phyloP scores from a whole-genome alignment of 2,888 invertebrate genomes.

The Idaea straminata region DNA sequence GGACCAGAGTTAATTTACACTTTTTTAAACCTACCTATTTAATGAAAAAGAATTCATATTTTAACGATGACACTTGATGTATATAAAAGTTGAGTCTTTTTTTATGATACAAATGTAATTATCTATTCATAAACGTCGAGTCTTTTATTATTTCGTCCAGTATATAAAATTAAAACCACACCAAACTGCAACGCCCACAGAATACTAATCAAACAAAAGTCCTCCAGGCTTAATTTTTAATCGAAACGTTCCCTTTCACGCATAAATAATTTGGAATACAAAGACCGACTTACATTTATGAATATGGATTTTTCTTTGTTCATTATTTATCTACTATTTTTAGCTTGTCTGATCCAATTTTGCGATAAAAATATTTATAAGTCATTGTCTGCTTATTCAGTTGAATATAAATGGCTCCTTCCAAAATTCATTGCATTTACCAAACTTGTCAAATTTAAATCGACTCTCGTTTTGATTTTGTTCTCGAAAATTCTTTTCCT shows the following conservation, averaged over 20 bases:
- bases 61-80: no score
- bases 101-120: neutral
- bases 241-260: constrained; percentile 5
- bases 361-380: neutral
- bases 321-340: neutral
- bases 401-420: no score
- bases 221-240: constrained; percentile 15
- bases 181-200: constrained; percentile 10
- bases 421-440: no score
- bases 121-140: neutral
- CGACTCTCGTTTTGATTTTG: no score
- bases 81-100: no score
- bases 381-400: no score
- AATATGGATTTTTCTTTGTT: constrained; percentile 1
- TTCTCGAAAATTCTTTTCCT: no score
- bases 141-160: neutral
- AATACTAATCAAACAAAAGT: constrained; percentile 8
- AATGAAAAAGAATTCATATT: no score
- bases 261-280: neutral
- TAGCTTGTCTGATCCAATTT: neutral
- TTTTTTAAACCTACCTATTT: no score
- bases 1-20: neutral
- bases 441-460: no score
- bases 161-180: constrained; percentile 12
- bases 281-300: neutral